Base-by-base conservation (phyloP, 2,888 invertebrate genomes). In the Meliscaeva auricollis region DNA sequence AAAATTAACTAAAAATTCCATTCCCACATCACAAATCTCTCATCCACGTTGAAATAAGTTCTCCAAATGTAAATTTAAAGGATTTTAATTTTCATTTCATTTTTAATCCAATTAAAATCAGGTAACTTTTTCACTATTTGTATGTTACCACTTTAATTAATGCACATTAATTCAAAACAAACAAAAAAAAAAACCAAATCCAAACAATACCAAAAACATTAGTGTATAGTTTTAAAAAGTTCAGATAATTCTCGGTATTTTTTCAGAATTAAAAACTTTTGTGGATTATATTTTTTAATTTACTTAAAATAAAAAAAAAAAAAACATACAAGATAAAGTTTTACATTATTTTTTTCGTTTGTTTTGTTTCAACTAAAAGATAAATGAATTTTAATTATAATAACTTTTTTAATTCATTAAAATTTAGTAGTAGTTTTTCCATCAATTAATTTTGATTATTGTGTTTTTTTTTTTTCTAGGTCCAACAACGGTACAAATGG, bases 401-500 rank as follows among this genome's bases (percentile, higher is more conserved):
- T 54, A 30, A 62, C 30, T 70, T 46, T 58, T 50, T 41, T n/a
- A 44, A 22, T 56, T 13, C 11, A 56, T 70, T 48, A 17, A 50
- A 48, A 35, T 26, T 3, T 3, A 26, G 26, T 26, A 17, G 46
- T 30, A 62, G 32, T 64, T 11, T 70, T 58, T n/a, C n/a, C n/a
- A 48, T 22, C 26, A 56, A 64, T 58, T 50, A 66, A 72, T 48
- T 56, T 17, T 73, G 66, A 50, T 35, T 74, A 77, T 79, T 82
- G 81, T 87, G 88, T 88, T 88, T 85, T 93, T 92, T 70, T 92
- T 79, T 32, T 44, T 90, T 92, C 20, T 88, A 96, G 97, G 97
- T 91, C 96, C 97, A 90, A 96, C 96, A 91, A 96, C 96, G 88
- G 96, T 97, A 89, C 95, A 96, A 89, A 96, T 97, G 96, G 96